Percentiles rank a stretch among this genome's conserved stretches.
Conservation (phyloP, 2,113 vertebrate species). For the Heptranchias perlo region DNA sequence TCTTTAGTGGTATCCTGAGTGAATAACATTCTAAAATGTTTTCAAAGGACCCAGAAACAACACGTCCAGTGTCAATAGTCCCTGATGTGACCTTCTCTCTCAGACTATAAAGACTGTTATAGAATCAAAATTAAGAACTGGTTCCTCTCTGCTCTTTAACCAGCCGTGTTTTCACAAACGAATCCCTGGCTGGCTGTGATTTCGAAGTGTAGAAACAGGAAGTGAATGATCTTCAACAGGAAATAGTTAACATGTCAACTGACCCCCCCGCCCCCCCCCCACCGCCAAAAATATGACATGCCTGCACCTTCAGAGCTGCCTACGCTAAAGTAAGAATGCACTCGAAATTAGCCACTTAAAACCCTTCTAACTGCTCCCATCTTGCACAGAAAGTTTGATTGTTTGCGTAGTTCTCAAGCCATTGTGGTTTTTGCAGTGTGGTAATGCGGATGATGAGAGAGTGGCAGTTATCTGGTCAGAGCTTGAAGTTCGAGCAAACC, state of each 20-base stretch:
- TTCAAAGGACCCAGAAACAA: too few relatives aligned
- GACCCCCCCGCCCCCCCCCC: constrained; percentile 9
- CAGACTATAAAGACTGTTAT: constrained; percentile 42
- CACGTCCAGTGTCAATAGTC: constrained; percentile 42
- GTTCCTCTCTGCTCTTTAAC: constrained; percentile 48
- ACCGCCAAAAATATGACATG: not conserved
- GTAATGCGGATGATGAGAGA: not conserved
- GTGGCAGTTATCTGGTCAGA: not conserved
- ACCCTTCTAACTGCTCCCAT: not conserved
- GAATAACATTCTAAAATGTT: not conserved
- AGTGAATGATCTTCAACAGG: constrained; percentile 72
- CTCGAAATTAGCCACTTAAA: not conserved
- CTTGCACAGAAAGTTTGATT: too few relatives aligned
- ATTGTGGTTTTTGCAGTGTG: constrained; percentile 13
- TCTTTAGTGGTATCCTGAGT: not conserved
- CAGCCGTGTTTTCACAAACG: constrained; percentile 62
- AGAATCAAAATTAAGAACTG: constrained; percentile 37
- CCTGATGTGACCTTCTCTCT: constrained; percentile 45
- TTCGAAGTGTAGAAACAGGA: constrained; percentile 69
- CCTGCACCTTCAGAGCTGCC: not conserved
- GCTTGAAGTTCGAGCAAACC: not conserved
- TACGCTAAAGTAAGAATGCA: not conserved
- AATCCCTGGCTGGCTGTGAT: constrained; percentile 56
- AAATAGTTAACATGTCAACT: constrained; percentile 73
- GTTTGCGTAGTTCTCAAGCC: not conserved